Evolutionary conservation across 2,797 vertebrate species (phyloP).

Genomic region (Eulemur rubriventer): DNA sequence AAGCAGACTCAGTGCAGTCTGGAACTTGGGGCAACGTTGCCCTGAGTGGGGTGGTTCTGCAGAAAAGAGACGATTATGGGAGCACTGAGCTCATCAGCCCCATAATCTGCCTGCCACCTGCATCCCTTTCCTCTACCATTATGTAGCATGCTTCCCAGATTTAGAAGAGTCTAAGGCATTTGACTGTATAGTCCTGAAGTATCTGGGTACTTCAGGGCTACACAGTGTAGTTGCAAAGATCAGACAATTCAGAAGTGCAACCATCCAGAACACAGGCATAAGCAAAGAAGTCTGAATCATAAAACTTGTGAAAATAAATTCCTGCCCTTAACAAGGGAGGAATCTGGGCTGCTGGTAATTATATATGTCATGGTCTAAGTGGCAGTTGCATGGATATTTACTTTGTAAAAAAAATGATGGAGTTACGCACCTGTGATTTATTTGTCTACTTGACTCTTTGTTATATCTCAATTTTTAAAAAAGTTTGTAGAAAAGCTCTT

Average conservation of each 20-base stretch:
- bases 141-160: not conserved
- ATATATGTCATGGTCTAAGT: not conserved
- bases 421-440: not conserved
- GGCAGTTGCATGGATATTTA: not conserved
- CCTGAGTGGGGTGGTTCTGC: not conserved
- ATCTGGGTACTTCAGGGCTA: not conserved
- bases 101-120: not conserved
- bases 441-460: not conserved
- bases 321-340: not conserved
- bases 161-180: not conserved
- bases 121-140: rapidly evolving
- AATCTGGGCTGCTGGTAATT: not conserved
- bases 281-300: constrained; percentile 34
- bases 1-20: not conserved
- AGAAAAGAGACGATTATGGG: not conserved
- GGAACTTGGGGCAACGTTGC: not conserved
- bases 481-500: not conserved
- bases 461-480: not conserved
- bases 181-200: no score
- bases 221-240: not conserved
- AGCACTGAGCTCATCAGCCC: not conserved
- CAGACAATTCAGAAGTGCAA: constrained; percentile 12
- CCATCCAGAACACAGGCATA: constrained; percentile 40
- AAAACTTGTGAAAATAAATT: constrained; percentile 15
- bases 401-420: constrained; percentile 8